Conservation (phyloP, 1,140 invertebrate species). For the Pentalonia nigronervosa region DNA sequence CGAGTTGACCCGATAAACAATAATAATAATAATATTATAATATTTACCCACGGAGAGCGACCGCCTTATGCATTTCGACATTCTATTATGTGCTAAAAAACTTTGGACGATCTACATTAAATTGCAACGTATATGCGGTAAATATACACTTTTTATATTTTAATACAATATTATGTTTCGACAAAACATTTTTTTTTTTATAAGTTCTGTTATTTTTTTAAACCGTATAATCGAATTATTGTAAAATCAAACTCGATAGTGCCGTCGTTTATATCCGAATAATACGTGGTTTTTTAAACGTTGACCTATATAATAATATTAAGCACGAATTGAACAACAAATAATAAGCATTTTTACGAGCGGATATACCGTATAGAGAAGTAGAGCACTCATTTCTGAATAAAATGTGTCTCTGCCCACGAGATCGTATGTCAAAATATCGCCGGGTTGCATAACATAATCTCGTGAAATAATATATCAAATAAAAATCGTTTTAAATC, state of each 20-base stretch:
- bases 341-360: not conserved
- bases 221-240: not conserved
- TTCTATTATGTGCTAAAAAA: too few relatives aligned
- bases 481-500: not conserved
- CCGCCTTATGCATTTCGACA: too few relatives aligned
- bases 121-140: too few relatives aligned
- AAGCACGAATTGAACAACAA: not conserved
- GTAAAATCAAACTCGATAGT: not conserved
- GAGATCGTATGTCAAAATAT: not conserved
- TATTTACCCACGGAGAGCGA: too few relatives aligned
- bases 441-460: not conserved
- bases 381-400: not conserved
- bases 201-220: not conserved
- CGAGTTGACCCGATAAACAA: too few relatives aligned
- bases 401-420: not conserved
- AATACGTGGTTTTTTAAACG: not conserved
- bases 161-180: not conserved
- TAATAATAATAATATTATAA: too few relatives aligned
- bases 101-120: not conserved
- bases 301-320: not conserved
- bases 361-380: not conserved
- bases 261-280: not conserved
- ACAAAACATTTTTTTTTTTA: not conserved
- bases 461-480: not conserved
- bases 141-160: not conserved